Base-by-base conservation (phyloP, 2,113 vertebrate genomes). In the Pimephales promelas region DNA sequence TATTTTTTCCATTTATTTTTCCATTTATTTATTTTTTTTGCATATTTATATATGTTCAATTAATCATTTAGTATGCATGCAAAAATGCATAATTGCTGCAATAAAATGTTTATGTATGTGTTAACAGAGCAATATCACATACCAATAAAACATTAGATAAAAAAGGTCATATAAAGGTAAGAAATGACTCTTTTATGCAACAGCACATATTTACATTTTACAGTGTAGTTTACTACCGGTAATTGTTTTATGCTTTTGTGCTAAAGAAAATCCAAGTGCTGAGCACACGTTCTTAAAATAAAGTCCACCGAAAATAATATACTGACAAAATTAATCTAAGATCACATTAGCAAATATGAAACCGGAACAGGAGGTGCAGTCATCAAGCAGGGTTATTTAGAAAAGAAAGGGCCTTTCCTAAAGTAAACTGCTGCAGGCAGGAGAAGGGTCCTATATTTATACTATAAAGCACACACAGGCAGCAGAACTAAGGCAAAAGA, bases 401-500 rank as follows among this genome's bases (percentile, higher is more conserved):
- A 66, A 45, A 28, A 70, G 61, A 59, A 16, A 75, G 74, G 74
- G 75, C 56, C 56, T 82, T 62, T 82, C 52, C 76, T 66, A 71
- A 83, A 43, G 24, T 34, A 81, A 56, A 80, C 26, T 5, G 75
- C 47, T 71, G 52, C 47, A 56, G 73, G 81, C 56, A 49, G 59
- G 34, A 22, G 52, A 43, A 43, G 49, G 68, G 47, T 74, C 24
- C 62, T 71, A 71, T 75, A 36, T 73, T 83, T 83, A 20, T 74
- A 66, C 40, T 74, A 71, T 72, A 81, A 43, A 70, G 74, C 49
- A 79, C 82, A 87, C n/a, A 28, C 68, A 16, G 79, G 57, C 66
- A 56, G 7, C 28, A 14, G 20, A 73, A 79, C 66, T 84, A 66
- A 82, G 36, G 64, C 78, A 85, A 78, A 84, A 86, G 56, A 66